Evolutionary conservation across 2,113 vertebrate species (phyloP).

Genomic region (Corydoras sp.): DNA sequence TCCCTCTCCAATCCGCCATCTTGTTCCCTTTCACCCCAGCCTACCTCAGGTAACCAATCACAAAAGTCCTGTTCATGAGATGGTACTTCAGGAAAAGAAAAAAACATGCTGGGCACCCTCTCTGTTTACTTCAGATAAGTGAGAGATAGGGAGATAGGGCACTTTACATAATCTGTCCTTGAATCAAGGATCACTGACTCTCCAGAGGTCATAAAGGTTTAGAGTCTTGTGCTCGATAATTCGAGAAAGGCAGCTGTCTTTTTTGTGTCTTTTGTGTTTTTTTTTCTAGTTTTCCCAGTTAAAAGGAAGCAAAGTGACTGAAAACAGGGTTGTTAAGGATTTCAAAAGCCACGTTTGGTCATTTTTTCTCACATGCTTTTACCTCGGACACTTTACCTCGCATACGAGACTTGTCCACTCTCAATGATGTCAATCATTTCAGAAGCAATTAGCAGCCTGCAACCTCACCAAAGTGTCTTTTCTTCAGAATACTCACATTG

Average conservation of each 20-base stretch:
- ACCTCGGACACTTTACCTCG: slow-evolving; percentile 34
- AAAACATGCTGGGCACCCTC: slow-evolving; percentile 53
- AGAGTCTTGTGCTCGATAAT: slow-evolving; percentile 62
- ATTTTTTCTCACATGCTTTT: slow-evolving; percentile 44
- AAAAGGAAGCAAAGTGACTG: slow-evolving; percentile 64
- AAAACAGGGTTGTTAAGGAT: slow-evolving; percentile 48
- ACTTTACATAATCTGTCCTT: slow-evolving; percentile 43
- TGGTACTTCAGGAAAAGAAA: slow-evolving; percentile 52
- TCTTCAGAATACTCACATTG: background rate
- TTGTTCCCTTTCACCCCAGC: slow-evolving; percentile 47
- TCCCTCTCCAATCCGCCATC: slow-evolving; percentile 40
- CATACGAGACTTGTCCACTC: background rate
- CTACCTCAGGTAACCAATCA: slow-evolving; percentile 72
- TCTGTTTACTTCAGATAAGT: slow-evolving; percentile 45
- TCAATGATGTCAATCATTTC: slow-evolving; percentile 34
- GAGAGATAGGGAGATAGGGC: slow-evolving; percentile 28
- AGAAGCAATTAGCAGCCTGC: slow-evolving; percentile 28
- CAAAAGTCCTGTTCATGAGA: slow-evolving; percentile 50
- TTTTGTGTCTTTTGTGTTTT: slow-evolving; percentile 50
- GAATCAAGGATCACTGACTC: slow-evolving; percentile 33
- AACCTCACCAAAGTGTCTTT: slow-evolving; percentile 47
- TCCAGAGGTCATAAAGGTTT: slow-evolving; percentile 51
- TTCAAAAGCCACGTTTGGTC: slow-evolving; percentile 56
- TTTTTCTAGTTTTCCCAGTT: slow-evolving; percentile 48
- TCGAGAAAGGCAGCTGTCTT: slow-evolving; percentile 71